These are phyloP conservation scores for Hemibagrus guttatus DNA, from an alignment of 2,797 vertebrate species.

Conservation along the genomic window DNA sequence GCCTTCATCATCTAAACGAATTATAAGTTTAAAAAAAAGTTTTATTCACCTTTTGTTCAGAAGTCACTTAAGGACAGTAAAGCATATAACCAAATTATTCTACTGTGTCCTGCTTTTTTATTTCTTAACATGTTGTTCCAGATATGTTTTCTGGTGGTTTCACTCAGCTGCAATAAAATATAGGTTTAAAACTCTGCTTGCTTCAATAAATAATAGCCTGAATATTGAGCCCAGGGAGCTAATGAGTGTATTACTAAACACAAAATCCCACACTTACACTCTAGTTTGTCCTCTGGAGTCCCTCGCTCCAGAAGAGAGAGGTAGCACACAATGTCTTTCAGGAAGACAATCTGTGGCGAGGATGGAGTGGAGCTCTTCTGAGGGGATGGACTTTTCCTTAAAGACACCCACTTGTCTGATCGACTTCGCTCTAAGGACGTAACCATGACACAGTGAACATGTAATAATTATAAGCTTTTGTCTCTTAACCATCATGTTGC, in stretches of 20 bases:
- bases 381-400: conserved; percentile 71
- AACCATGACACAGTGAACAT: conserved; percentile 1
- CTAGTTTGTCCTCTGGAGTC: conserved; percentile 90
- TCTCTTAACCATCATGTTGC: not conserved
- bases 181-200: not conserved
- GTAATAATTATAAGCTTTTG: not conserved
- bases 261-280: conserved; percentile 82
- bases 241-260: not conserved
- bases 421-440: conserved; percentile 72
- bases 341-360: conserved; percentile 80
- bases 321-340: conserved; percentile 95
- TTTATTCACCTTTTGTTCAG: not conserved
- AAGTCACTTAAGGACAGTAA: not conserved
- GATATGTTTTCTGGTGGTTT: not conserved
- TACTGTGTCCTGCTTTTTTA: not conserved
- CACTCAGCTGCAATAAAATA: not conserved
- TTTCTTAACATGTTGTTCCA: not conserved
- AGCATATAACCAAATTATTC: not conserved
- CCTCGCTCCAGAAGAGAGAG: conserved; percentile 91
- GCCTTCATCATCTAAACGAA: not conserved
- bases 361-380: conserved; percentile 64
- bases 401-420: conserved; percentile 72
- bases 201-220: not conserved
- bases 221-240: not conserved
- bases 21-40: not conserved